These are phyloP conservation scores for Gouania willdenowi DNA, from an alignment of 2,797 vertebrate genomes.

Conservation along the genomic window DNA sequence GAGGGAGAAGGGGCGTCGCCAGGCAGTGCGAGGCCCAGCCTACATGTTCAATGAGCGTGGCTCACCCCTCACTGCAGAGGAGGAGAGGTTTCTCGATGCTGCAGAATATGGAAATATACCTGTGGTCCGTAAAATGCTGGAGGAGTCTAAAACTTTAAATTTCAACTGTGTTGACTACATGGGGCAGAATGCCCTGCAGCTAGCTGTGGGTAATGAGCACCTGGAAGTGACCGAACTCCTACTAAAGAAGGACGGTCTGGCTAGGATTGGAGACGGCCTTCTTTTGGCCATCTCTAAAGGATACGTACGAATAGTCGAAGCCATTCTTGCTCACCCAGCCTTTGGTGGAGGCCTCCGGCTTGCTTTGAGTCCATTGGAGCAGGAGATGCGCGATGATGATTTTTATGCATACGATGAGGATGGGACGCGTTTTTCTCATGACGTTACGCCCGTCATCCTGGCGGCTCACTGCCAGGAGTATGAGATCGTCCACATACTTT, in stretches of 20 bases:
- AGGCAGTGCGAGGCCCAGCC: slow-evolving; percentile 91
- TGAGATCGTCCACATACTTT: slow-evolving; percentile 92
- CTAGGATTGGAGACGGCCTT: slow-evolving; percentile 88
- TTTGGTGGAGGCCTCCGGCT: slow-evolving; percentile 87
- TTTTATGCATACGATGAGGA: slow-evolving; percentile 96
- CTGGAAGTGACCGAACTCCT: slow-evolving; percentile 94
- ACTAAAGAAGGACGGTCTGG: slow-evolving; percentile 90
- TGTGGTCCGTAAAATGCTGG: slow-evolving; percentile 94
- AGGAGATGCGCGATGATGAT: slow-evolving; percentile 90
- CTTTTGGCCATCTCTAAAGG: slow-evolving; percentile 94
- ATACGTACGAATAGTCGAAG: slow-evolving; percentile 94
- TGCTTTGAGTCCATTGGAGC: slow-evolving; percentile 87
- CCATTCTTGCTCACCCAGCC: slow-evolving; percentile 88
- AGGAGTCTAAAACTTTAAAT: slow-evolving; percentile 95
- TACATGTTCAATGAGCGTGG: slow-evolving; percentile 98
- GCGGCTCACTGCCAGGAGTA: slow-evolving; percentile 96
- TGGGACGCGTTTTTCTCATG: slow-evolving; percentile 92
- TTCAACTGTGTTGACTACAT: slow-evolving; percentile 97
- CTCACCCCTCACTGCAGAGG: slow-evolving; percentile 87
- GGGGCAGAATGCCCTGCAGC: slow-evolving; percentile 93
- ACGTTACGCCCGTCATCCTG: slow-evolving; percentile 91
- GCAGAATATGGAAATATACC: slow-evolving; percentile 97
- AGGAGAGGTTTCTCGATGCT: slow-evolving; percentile 91
- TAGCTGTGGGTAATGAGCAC: slow-evolving; percentile 94
- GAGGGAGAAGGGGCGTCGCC: slow-evolving; percentile 92